phyloP scores from a whole-genome alignment of 53 echinoderm and acorn worm genomes.

The Luidia sarsii region DNA sequence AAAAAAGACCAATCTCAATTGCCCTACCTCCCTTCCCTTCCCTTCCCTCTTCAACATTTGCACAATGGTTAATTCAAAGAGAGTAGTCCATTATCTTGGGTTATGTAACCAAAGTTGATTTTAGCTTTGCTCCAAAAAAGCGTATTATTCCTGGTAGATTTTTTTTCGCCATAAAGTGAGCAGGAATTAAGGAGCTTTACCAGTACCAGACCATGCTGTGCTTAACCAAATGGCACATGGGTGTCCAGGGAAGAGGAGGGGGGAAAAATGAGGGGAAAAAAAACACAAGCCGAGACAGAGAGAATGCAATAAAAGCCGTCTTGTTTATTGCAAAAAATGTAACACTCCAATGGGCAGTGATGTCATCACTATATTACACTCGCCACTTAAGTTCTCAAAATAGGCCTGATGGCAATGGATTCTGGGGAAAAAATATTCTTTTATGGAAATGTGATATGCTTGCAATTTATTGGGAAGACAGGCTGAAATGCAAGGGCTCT shows the following conservation, averaged over 20 bases:
- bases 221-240: too few relatives aligned
- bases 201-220: neutral
- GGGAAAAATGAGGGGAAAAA: too few relatives aligned
- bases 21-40: too few relatives aligned
- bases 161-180: neutral
- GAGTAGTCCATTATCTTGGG: slow-evolving; percentile 28
- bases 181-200: neutral
- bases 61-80: slow-evolving; percentile 31
- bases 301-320: slow-evolving; percentile 4
- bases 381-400: slow-evolving; percentile 11
- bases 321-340: neutral
- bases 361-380: slow-evolving; percentile 8
- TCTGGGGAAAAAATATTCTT: slow-evolving; percentile 12
- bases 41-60: too few relatives aligned
- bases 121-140: slow-evolving; percentile 52
- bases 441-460: slow-evolving; percentile 41
- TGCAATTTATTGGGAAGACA: slow-evolving; percentile 30
- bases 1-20: slow-evolving; percentile 7
- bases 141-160: slow-evolving; percentile 6
- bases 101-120: slow-evolving; percentile 58
- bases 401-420: neutral
- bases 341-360: neutral
- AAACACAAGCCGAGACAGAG: too few relatives aligned
- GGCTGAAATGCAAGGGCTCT: neutral
- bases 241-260: too few relatives aligned